A percentile compares a stretch with the other conserved stretches of the same genome.
Evolutionary conservation across 2,888 invertebrate species (phyloP).

Genomic region (Capitulum mitella): DNA sequence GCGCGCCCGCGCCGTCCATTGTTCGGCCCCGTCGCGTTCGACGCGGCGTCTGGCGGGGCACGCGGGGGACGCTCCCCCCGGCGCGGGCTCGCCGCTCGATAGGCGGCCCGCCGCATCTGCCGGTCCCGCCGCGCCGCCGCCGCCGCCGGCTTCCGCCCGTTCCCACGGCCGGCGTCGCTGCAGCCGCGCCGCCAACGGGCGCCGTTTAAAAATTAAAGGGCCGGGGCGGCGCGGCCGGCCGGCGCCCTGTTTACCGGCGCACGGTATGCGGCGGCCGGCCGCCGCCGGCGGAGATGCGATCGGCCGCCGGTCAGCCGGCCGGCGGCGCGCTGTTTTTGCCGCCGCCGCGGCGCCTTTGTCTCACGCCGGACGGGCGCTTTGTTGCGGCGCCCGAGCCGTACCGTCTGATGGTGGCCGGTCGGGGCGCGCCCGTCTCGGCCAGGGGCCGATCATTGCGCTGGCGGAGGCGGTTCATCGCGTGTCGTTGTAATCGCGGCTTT

Average conservation of each 20-base stretch:
- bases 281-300: neutral
- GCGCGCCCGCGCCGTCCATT: neutral
- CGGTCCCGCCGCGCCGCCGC: neutral
- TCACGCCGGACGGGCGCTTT: neutral
- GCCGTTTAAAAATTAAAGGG: conserved; percentile 20
- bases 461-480: too few relatives aligned
- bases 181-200: neutral
- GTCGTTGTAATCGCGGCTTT: too few relatives aligned
- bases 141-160: neutral
- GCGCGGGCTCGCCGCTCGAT: neutral
- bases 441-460: too few relatives aligned
- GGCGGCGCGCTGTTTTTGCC: neutral
- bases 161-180: conserved; percentile 5
- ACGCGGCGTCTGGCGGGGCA: neutral
- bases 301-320: neutral
- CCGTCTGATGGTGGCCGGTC: too few relatives aligned
- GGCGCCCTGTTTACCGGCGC: neutral
- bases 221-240: neutral
- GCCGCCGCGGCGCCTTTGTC: neutral
- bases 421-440: too few relatives aligned
- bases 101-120: neutral
- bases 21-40: neutral
- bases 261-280: neutral
- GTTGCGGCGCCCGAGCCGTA: neutral
- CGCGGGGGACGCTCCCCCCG: conserved; percentile 5